Conservation (phyloP, 2,888 invertebrate genomes). For the Synergus itoensis region DNA sequence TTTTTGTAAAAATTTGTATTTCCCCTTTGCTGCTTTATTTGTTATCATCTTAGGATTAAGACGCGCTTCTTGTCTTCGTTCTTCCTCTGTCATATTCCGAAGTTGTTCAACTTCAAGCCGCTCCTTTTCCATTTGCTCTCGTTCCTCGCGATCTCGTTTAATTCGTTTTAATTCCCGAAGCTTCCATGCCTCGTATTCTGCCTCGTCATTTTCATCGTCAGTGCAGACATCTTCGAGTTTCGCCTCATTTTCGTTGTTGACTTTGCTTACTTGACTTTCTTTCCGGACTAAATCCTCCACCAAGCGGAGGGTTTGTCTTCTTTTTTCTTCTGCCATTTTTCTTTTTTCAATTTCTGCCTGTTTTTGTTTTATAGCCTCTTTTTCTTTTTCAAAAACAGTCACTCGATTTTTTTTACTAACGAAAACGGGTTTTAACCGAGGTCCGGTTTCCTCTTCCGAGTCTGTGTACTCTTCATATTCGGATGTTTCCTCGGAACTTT, state of each 20-base stretch:
- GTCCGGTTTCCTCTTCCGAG: slow-evolving; percentile 94
- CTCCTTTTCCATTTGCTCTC: slow-evolving; percentile 93
- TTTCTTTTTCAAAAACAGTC: slow-evolving; percentile 96
- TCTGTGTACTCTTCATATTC: slow-evolving; percentile 93
- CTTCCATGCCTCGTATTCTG: slow-evolving; percentile 99
- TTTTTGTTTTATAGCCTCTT: slow-evolving; percentile 90
- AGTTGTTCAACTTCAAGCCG: slow-evolving; percentile 92
- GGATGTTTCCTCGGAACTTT: slow-evolving; percentile 83
- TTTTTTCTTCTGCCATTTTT: slow-evolving; percentile 92
- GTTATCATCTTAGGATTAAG: slow-evolving; percentile 95
- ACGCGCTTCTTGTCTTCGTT: slow-evolving; percentile 92
- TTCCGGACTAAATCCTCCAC: slow-evolving; percentile 94
- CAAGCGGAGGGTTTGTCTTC: slow-evolving; percentile 92
- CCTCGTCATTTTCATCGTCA: slow-evolving; percentile 97
- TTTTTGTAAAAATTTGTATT: slow-evolving; percentile 99
- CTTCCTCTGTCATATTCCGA: slow-evolving; percentile 97
- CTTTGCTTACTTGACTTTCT: slow-evolving; percentile 82
- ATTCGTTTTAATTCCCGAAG: slow-evolving; percentile 96
- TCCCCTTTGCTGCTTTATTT: slow-evolving; percentile 97
- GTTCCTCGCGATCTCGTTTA: slow-evolving; percentile 97
- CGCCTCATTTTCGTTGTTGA: slow-evolving; percentile 84
- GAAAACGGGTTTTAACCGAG: slow-evolving; percentile 96
- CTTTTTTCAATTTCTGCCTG: slow-evolving; percentile 91
- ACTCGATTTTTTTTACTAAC: slow-evolving; percentile 95
- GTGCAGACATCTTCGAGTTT: slow-evolving; percentile 92